These are phyloP conservation scores for Dryomyza anilis DNA, from an alignment of 2,888 invertebrate genomes.

Conservation along the genomic window DNA sequence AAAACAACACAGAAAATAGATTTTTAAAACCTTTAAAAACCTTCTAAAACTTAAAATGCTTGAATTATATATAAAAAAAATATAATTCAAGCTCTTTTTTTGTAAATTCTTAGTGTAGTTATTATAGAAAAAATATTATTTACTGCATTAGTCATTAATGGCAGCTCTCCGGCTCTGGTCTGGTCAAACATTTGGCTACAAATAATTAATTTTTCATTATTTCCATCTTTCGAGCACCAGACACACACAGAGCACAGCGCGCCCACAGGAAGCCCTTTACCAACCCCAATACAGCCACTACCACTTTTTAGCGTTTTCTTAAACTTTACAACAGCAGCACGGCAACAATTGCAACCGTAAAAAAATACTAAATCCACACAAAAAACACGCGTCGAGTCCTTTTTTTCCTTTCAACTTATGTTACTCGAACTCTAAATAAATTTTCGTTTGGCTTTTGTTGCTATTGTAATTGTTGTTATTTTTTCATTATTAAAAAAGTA, in stretches of 20 bases:
- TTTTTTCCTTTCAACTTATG: neutral
- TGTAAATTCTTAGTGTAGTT: too few species aligned
- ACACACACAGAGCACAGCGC: neutral
- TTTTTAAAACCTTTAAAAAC: too few species aligned
- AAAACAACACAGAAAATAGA: too few species aligned
- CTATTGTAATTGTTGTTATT: slow-evolving; percentile 33
- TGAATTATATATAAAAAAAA: too few species aligned
- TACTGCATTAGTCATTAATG: neutral
- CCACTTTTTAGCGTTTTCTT: neutral
- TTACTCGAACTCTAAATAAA: neutral
- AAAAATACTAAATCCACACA: neutral
- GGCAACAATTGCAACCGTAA: neutral
- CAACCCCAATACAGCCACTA: neutral
- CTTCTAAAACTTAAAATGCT: too few species aligned
- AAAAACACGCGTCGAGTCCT: slow-evolving; percentile 1
- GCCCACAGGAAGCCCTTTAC: neutral
- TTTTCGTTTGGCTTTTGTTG: slow-evolving; percentile 19
- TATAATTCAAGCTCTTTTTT: too few species aligned
- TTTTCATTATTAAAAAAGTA: slow-evolving; percentile 35
- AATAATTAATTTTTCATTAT: slow-evolving; percentile 28
- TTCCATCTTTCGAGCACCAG: too few species aligned
- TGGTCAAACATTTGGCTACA: slow-evolving; percentile 16
- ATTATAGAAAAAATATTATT: neutral
- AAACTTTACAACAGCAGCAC: neutral
- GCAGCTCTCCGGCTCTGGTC: neutral